Evolutionary conservation across 2,888 invertebrate genomes (phyloP), one percentile per base, ranked within the genome.

Genomic region (Diachrysia chrysitis): DNA sequence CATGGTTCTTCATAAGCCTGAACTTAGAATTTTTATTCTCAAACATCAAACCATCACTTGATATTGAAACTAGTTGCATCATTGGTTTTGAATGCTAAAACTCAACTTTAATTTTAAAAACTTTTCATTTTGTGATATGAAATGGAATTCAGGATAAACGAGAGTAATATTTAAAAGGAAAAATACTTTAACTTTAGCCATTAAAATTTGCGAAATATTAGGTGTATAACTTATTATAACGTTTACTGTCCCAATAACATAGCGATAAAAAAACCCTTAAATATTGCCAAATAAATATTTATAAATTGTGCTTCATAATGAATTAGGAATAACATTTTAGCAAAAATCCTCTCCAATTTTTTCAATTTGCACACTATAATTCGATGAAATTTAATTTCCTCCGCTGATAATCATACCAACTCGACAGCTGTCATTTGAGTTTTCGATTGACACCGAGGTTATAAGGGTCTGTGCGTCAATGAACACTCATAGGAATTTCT

Each of bases 11-110:
- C 21, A 51, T 51, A 51, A 10, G 19, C 48, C n/a, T 21, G 48
- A 51, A 51, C 48, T 19, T 21, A 21, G 48, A 51, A 48, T 51
- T 7, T 23, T 51, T 17, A 21, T 14, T 21, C 32, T 6, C 10
- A 10, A 12, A 9, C 56, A 74, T 79, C 55, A 17, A 55, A 55
- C 60, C 75, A 64, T 75, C 32, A 56, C 56, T 58, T 57, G 37
- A 59, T 79, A 79, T 69, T 76, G 70, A 62, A 69, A 64, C 76
- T 69, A 79, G 76, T 79, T 75, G 63, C 76, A 70, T 69, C 56
- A 55, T 14, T 75, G 79, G 70, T 55, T 75, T 56, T 75, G 48
- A 69, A 35, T 74, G 63, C n/a, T 59, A 42, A 32, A 71, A 42
- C 21, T 19, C 48, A 6, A 19, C 48, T 12, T 46, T 21, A 21